A percentile compares a stretch with the other conserved stretches of the same genome.
These are phyloP conservation scores for Mesorhabditis belari DNA, from an alignment of 2,888 invertebrate genomes.

Conservation along the genomic window DNA sequence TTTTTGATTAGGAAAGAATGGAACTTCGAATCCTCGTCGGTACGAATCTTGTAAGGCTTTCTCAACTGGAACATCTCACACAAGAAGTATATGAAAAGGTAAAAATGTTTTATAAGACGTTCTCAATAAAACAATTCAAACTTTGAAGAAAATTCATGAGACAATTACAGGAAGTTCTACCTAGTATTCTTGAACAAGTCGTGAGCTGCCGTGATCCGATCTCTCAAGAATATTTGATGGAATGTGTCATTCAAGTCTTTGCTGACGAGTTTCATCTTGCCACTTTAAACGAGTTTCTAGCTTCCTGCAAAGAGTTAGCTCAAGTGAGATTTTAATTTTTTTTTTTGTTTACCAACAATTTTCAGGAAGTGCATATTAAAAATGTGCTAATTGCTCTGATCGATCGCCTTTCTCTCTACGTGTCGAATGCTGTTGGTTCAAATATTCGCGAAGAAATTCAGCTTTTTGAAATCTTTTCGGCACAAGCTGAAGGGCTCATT, in stretches of 20 bases:
- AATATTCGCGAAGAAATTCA: conserved; percentile 78
- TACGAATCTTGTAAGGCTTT: conserved; percentile 90
- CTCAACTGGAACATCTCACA: conserved; percentile 87
- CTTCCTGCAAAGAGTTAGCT: conserved; percentile 84
- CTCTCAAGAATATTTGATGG: conserved; percentile 98
- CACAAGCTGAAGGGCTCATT: conserved; percentile 73
- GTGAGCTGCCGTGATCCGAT: conserved; percentile 96
- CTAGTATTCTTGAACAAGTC: conserved; percentile 89
- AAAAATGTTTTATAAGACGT: conserved; percentile 52
- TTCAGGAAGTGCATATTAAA: conserved; percentile 60
- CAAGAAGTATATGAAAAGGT: conserved; percentile 76
- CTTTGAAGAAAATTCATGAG: too few species aligned
- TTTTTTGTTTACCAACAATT: neutral
- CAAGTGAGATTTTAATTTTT: conserved; percentile 5
- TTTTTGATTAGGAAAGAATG: conserved; percentile 66
- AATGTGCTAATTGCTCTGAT: conserved; percentile 94
- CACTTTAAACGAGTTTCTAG: conserved; percentile 85
- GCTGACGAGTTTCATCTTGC: conserved; percentile 98
- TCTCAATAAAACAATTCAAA: too few species aligned
- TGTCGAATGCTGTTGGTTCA: conserved; percentile 57
- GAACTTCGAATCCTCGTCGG: conserved; percentile 92
- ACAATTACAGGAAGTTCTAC: conserved; percentile 72
- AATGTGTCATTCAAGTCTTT: conserved; percentile 96
- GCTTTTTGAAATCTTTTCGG: conserved; percentile 93
- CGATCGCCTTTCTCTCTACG: conserved; percentile 61